These are phyloP conservation scores for Acrossocheilus wenchowensis DNA, from an alignment of 2,797 vertebrate genomes.

Conservation along the genomic window DNA sequence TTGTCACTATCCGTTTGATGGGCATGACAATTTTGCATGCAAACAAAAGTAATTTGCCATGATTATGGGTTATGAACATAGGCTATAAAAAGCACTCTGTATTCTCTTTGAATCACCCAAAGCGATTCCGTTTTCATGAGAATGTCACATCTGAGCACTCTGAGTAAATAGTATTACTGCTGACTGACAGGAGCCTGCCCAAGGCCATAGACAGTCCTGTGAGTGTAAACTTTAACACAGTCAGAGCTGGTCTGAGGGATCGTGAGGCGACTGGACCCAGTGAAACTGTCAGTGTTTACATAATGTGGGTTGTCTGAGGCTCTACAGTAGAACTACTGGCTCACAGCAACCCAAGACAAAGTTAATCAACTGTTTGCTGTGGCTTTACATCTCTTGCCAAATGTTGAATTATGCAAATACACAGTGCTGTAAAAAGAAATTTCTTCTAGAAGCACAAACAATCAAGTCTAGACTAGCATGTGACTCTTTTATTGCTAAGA, in stretches of 20 bases:
- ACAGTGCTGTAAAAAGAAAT: not conserved
- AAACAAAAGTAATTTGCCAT: not conserved
- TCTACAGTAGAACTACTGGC: not conserved
- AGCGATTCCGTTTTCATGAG: constrained; percentile 18
- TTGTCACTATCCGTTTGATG: not conserved
- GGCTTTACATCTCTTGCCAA: not conserved
- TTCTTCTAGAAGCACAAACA: not conserved
- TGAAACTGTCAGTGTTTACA: not conserved
- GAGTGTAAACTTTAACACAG: constrained; percentile 6
- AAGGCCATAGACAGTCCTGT: constrained; percentile 33
- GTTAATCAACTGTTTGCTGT: constrained; percentile 13
- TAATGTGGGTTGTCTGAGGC: not conserved
- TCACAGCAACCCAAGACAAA: not conserved
- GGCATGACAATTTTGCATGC: not conserved
- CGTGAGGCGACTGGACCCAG: not conserved
- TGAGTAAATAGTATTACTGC: constrained; percentile 42
- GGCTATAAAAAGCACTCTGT: not conserved
- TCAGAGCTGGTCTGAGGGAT: not conserved
- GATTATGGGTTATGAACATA: not conserved
- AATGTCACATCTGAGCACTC: constrained; percentile 46
- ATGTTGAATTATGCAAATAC: constrained; percentile 26
- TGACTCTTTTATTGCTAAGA: not conserved
- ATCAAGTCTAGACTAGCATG: not conserved
- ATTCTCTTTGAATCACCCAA: not conserved
- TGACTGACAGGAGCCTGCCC: constrained; percentile 7